Percentiles rank a stretch among this genome's conserved stretches.
phyloP scores from a whole-genome alignment of 37 sponge, comb jelly and placozoan species.

The Oopsacas minuta region DNA sequence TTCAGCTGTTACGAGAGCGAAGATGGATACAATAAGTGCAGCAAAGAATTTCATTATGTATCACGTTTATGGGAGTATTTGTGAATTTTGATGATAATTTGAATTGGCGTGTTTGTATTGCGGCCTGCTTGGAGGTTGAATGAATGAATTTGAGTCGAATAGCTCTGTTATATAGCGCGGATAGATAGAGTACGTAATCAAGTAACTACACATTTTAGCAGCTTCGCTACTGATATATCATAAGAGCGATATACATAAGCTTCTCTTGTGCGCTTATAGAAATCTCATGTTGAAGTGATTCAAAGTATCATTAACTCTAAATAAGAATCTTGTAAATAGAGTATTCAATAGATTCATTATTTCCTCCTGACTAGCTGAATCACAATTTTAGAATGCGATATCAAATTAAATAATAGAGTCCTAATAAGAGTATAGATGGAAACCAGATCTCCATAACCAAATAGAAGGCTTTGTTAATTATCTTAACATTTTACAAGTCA shows the following conservation, averaged over 20 bases:
- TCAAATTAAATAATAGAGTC: background rate
- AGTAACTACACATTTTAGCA: background rate
- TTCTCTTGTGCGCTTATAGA: background rate
- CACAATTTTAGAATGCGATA: background rate
- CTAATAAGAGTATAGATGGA: background rate
- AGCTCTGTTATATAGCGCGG: background rate
- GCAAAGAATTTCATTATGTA: background rate
- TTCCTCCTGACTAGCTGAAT: background rate
- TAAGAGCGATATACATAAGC: background rate
- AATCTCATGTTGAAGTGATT: background rate
- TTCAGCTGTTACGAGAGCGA: background rate
- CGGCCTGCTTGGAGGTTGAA: background rate
- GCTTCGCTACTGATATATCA: conserved; percentile 14
- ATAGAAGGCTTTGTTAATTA: background rate
- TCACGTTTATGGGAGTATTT: background rate
- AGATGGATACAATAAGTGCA: background rate
- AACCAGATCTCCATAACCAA: background rate
- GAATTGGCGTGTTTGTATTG: background rate
- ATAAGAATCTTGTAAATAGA: background rate
- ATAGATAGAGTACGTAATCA: background rate
- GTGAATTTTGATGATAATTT: background rate
- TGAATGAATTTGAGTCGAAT: background rate
- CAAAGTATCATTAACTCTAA: background rate
- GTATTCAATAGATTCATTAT: background rate
- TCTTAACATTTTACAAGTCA: background rate